Percentiles rank a stretch among this genome's conserved stretches.
These are phyloP conservation scores for Macrocentrus cingulum DNA, from an alignment of 1,140 invertebrate genomes.

Conservation along the genomic window DNA sequence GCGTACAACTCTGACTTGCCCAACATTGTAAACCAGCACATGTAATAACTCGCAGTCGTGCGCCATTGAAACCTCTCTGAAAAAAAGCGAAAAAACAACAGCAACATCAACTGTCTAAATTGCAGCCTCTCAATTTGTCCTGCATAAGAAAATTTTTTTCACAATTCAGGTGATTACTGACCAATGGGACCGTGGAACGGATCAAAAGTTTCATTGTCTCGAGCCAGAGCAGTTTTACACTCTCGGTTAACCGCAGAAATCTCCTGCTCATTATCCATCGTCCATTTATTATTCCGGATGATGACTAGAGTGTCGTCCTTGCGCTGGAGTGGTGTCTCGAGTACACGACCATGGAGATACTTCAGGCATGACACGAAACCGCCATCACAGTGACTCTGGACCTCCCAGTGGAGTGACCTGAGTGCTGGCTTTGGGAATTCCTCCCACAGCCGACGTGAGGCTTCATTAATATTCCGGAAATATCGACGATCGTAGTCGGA, in stretches of 20 bases:
- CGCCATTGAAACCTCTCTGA: constrained; percentile 64
- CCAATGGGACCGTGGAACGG: constrained; percentile 62
- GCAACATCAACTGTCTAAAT: not conserved
- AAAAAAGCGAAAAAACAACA: constrained; percentile 3
- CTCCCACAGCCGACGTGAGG: constrained; percentile 44
- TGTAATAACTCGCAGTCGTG: constrained; percentile 65
- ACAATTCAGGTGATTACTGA: constrained; percentile 24
- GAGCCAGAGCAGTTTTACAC: constrained; percentile 52
- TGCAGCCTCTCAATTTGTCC: too few relatives aligned
- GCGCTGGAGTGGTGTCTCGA: constrained; percentile 46
- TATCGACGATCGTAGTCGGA: constrained; percentile 64
- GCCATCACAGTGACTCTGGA: constrained; percentile 59
- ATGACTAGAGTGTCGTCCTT: constrained; percentile 58
- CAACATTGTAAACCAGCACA: constrained; percentile 69
- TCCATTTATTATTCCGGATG: constrained; percentile 57
- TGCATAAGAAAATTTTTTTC: not conserved
- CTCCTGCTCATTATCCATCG: constrained; percentile 40
- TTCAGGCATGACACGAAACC: constrained; percentile 61
- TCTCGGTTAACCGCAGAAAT: constrained; percentile 55
- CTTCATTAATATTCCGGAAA: constrained; percentile 37
- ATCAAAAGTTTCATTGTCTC: constrained; percentile 51
- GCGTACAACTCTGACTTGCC: constrained; percentile 55
- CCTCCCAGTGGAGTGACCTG: constrained; percentile 64
- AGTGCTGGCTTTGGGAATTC: constrained; percentile 61
- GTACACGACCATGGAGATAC: constrained; percentile 58